These are phyloP conservation scores for Leiothrix lutea DNA, from an alignment of 2,113 vertebrate species.

Conservation along the genomic window DNA sequence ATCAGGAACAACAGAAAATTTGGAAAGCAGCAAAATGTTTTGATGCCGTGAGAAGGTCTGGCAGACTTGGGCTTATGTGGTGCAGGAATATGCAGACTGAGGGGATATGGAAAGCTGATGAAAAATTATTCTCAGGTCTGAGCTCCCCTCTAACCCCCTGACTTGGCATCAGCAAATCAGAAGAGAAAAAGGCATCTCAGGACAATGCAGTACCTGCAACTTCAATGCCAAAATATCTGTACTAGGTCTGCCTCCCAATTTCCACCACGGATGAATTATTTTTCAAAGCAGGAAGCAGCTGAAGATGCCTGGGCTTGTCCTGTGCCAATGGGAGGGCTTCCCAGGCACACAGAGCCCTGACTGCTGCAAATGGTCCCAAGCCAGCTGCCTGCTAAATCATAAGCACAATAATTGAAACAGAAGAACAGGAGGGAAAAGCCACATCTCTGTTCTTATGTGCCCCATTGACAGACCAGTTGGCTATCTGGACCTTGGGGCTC, in stretches of 20 bases:
- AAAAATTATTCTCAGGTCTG: background rate
- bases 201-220: background rate
- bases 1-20: slow-evolving; percentile 33
- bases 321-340: background rate
- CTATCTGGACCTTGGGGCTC: background rate
- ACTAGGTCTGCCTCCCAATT: slow-evolving; percentile 16
- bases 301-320: slow-evolving; percentile 5
- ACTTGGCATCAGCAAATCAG: background rate
- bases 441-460: background rate
- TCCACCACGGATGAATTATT: background rate
- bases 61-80: background rate
- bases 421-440: background rate
- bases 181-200: slow-evolving; percentile 10
- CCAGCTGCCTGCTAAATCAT: background rate
- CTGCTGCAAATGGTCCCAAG: background rate
- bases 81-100: background rate
- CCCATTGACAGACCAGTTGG: background rate
- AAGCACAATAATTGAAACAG: background rate
- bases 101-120: background rate
- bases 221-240: background rate
- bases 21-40: background rate
- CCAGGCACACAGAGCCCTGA: background rate
- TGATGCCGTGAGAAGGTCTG: background rate
- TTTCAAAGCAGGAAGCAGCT: slow-evolving; percentile 9
- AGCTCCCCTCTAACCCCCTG: background rate